A percentile compares a stretch with the other conserved stretches of the same genome.
phyloP scores from a whole-genome alignment of 2,888 invertebrate genomes.

The Ptilodon capucinus region DNA sequence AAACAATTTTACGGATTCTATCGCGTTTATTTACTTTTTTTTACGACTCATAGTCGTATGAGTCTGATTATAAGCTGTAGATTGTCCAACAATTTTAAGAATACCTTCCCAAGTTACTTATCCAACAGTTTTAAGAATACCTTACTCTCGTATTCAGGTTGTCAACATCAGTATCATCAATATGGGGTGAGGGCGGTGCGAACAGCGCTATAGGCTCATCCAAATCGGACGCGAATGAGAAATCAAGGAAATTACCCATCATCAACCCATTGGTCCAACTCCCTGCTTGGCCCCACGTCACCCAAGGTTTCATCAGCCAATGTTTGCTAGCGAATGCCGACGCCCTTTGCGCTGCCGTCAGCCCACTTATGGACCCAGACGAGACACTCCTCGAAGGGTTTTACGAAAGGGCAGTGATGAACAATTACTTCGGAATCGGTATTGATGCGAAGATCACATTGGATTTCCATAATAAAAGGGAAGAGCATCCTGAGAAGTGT shows the following conservation, averaged over 20 bases:
- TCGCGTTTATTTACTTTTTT: too few species aligned
- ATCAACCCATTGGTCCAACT: conserved; percentile 94
- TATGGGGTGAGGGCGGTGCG: conserved; percentile 73
- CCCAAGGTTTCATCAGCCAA: conserved; percentile 95
- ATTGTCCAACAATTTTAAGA: too few species aligned
- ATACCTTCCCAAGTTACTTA: too few species aligned
- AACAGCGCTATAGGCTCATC: conserved; percentile 46
- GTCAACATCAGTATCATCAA: conserved; percentile 78
- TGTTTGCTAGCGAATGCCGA: conserved; percentile 98
- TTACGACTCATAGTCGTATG: too few species aligned
- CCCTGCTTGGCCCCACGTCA: conserved; percentile 93
- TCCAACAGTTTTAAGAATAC: too few species aligned
- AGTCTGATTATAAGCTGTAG: too few species aligned
- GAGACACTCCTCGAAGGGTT: conserved; percentile 94
- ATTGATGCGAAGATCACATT: conserved; percentile 98
- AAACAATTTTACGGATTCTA: too few species aligned
- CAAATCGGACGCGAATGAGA: conserved; percentile 80
- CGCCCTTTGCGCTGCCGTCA: conserved; percentile 97
- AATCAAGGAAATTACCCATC: conserved; percentile 89
- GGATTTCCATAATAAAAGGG: conserved; percentile 98
- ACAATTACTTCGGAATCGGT: conserved; percentile 99
- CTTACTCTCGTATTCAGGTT: too few species aligned
- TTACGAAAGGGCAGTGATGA: conserved; percentile 98
- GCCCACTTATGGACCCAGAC: conserved; percentile 96
- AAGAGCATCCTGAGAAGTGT: conserved; percentile 98